Percentiles rank a stretch among this genome's conserved stretches.
phyloP scores from a whole-genome alignment of 2,888 invertebrate species.

The Diaphora mendica region DNA sequence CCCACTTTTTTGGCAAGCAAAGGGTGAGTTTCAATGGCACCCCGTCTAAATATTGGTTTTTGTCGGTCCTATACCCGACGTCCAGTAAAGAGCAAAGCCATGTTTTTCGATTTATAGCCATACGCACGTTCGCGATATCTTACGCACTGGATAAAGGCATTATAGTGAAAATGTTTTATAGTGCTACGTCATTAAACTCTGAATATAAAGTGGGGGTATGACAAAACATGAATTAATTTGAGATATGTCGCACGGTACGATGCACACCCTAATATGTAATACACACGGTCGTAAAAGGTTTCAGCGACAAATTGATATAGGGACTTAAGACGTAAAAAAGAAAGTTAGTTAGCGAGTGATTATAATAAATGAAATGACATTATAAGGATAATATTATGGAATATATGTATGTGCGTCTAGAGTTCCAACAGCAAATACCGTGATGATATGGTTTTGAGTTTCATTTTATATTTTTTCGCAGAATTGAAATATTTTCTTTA shows the following conservation, averaged over 20 bases:
- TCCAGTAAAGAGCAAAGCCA: constrained; percentile 84
- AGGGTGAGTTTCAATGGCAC: constrained; percentile 82
- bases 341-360: neutral
- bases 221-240: constrained; percentile 86
- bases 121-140: constrained; percentile 78
- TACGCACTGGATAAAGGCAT: constrained; percentile 69
- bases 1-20: constrained; percentile 67
- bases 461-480: no score
- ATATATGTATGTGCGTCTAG: no score
- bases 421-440: no score
- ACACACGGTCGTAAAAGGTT: constrained; percentile 17
- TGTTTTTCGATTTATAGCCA: constrained; percentile 81
- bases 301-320: neutral
- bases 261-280: constrained; percentile 64
- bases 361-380: no score
- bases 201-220: constrained; percentile 85
- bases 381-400: no score
- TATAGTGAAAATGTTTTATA: constrained; percentile 74
- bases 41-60: constrained; percentile 86
- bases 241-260: constrained; percentile 83
- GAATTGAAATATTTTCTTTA: no score
- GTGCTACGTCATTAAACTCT: constrained; percentile 81
- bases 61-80: constrained; percentile 67
- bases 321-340: no score
- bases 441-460: no score